Conservation (phyloP, 2,888 invertebrate genomes). For the Apodemia hepburni region DNA sequence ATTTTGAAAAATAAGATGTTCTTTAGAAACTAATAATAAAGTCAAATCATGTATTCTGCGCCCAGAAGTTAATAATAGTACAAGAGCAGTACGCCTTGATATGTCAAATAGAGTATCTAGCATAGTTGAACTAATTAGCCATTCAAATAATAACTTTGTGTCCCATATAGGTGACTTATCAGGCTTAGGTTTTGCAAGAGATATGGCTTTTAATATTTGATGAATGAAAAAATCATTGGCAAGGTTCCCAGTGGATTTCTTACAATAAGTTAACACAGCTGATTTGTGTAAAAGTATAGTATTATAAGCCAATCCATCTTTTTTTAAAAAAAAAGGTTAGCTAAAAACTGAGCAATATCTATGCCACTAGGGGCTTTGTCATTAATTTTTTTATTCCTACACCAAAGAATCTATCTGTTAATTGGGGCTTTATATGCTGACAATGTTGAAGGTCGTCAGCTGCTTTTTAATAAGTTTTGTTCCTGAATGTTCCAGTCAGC, state of each 20-base stretch:
- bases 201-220: constrained; percentile 8
- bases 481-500: constrained; percentile 21
- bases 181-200: neutral
- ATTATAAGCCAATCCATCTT: constrained; percentile 21
- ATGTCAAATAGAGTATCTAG: neutral
- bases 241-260: neutral
- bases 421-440: constrained; percentile 19
- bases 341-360: constrained; percentile 22
- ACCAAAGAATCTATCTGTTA: constrained; percentile 24
- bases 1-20: neutral
- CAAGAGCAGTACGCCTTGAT: neutral
- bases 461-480: constrained; percentile 20
- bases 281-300: constrained; percentile 28
- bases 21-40: neutral
- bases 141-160: neutral
- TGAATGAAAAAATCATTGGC: constrained; percentile 4
- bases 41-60: constrained; percentile 8
- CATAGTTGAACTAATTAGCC: neutral
- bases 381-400: constrained; percentile 1
- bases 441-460: constrained; percentile 27
- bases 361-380: constrained; percentile 16
- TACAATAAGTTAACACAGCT: constrained; percentile 25
- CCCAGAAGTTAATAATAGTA: constrained; percentile 10
- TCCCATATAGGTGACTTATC: neutral
- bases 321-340: constrained; percentile 19